Base-by-base conservation (phyloP, 1,140 invertebrate genomes). In the Lanistes nyassanus region DNA sequence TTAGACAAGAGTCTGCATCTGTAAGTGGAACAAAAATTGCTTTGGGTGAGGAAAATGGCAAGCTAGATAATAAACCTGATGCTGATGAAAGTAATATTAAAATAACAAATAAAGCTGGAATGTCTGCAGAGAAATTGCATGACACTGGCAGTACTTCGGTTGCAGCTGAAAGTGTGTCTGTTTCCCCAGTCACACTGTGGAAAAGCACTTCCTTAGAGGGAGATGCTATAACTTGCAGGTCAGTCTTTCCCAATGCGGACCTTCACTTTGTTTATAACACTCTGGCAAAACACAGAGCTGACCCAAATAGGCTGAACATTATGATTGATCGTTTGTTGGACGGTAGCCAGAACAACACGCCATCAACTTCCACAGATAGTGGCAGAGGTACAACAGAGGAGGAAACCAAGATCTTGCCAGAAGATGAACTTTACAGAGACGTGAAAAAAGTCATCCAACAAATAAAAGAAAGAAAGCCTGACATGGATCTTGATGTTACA, bases 281-380 rank as follows among this genome's bases (percentile, higher is more conserved):
- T 75, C 66, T 87, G 13, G 70, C 79, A 36, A 66, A 78, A 58
- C 75, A 79, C 13, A 79, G 82, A 72, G 62, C 70, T 31, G 69
- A 79, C n/a, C 76, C 78, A 69, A 79, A 85, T 58, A 79, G 86
- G 65, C 69, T 87, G 19, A 81, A 87, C 66, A 55, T 84, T 64
- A 81, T 84, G 2, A 83, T 80, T 7, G 80, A 81, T 75, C 74
- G 80, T 62, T 56, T 87, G 19, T 55, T 84, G 47, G 80, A 82
- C 36, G 69, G n/a, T 36, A 64, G 36, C 21, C 29, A 66, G 0
- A 39, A 26, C 39, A 3, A 29, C 9, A 53, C 21, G 26, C 16
- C 37, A 11, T 23, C 13, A 9, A n/a, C 19, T 70, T 36, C 64
- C 19, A 62, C 34, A 74, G 47, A 47, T 47, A 37, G 37, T 68